Conservation (phyloP, 2,113 vertebrate species). For the Australoheros scitulus region DNA sequence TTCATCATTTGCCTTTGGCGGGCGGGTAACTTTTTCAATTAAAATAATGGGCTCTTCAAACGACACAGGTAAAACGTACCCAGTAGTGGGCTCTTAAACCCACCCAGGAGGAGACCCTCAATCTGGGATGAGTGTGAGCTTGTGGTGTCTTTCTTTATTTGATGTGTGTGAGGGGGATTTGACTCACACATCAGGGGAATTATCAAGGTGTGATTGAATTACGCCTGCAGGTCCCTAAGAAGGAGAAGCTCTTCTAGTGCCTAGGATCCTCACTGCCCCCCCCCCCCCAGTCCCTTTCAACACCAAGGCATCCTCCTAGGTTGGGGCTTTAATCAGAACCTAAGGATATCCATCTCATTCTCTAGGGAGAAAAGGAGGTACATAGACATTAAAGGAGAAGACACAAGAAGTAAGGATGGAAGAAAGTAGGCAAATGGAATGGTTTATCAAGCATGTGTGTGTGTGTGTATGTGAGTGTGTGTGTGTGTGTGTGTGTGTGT, state of each 20-base stretch:
- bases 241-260: conserved; percentile 36
- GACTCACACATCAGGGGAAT: conserved; percentile 69
- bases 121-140: conserved; percentile 55
- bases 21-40: conserved; percentile 69
- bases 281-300: conserved; percentile 15
- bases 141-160: conserved; percentile 59
- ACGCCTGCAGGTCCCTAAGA: conserved; percentile 47
- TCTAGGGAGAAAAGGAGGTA: conserved; percentile 32
- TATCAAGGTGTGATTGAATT: conserved; percentile 75
- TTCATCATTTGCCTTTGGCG: conserved; percentile 55
- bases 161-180: conserved; percentile 45
- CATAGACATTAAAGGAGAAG: not conserved
- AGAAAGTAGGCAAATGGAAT: not conserved
- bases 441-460: not conserved
- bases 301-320: conserved; percentile 32
- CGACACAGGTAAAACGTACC: conserved; percentile 55
- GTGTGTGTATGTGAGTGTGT: too few relatives aligned
- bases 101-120: conserved; percentile 65
- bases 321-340: conserved; percentile 62
- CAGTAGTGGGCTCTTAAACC: conserved; percentile 63
- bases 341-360: conserved; percentile 55
- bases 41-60: conserved; percentile 70
- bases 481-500: too few relatives aligned
- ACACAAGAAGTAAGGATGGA: conserved; percentile 13
- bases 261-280: not conserved